Evolutionary conservation across 2,888 invertebrate species (phyloP), one percentile per base, ranked within the genome.

Genomic region (Eupithecia inturbata): DNA sequence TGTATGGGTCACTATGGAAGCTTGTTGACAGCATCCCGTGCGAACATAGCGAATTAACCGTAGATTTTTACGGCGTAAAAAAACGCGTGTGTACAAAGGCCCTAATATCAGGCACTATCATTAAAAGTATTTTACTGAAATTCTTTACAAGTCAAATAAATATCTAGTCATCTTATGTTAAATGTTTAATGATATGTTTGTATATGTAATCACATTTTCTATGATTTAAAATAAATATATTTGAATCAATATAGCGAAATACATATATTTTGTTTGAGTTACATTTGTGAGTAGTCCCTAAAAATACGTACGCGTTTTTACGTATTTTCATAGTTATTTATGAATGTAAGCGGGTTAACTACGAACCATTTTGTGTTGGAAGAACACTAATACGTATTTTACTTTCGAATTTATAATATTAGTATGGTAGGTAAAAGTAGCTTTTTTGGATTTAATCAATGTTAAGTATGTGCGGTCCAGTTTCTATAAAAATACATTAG

Each of bases 91-190:
- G n/a, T n/a, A n/a, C n/a, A n/a, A n/a, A n/a, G n/a, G n/a, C n/a
- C n/a, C n/a, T n/a, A n/a, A n/a, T 66, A 22, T 26, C 39, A 66
- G 66, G 39, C 39, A 53, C 49, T 53, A 66, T 22, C 19, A 31
- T 31, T 62, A 62, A 5, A 14, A 28, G 36, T 31, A 19, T 19
- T 19, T 62, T 31, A 62, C 62, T 62, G 62, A 62, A 31, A 62
- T 36, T 66, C 66, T 41, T 66, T 26, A 64, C 36, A 41, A 33
- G 22, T 41, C 22, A 67, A 67, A 67, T 66, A 66, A 66, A 66
- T 41, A 57, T 57, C 22, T 57, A 66, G 19, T 22, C 36, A 41
- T 36, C 64, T 64, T 68, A 31, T 33, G 68, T 36, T 31, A 36
- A 19, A 31, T 33, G 19, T 57, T 57, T 60, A 31, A 36, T 36